Conservation (phyloP, 2,888 invertebrate genomes). For the Spisula subtruncata region DNA sequence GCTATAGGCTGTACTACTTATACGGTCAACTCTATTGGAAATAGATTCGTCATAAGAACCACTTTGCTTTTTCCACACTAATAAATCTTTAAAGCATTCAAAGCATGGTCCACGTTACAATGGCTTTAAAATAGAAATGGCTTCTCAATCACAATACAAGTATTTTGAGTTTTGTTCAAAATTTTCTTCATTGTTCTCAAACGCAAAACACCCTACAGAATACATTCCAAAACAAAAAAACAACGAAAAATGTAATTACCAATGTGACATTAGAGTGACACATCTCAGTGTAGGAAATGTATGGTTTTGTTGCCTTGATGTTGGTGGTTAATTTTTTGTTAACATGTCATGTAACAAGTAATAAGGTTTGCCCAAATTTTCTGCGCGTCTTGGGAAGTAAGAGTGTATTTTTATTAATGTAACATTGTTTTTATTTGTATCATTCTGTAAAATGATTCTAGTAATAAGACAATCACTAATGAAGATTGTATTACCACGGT, state of each 20-base stretch:
- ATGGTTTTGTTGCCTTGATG: not conserved
- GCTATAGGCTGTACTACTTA: no score
- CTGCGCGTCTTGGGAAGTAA: not conserved
- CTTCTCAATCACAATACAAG: not conserved
- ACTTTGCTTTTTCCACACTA: no score
- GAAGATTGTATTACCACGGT: not conserved
- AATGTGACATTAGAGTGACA: conserved; percentile 1
- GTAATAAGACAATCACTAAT: conserved; percentile 8
- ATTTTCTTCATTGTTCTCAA: not conserved
- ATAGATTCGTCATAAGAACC: no score
- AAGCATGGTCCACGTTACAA: no score
- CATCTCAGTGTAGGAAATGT: not conserved
- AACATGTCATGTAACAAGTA: conserved; percentile 8
- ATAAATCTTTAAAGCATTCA: no score
- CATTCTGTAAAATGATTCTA: not conserved
- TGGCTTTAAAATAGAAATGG: no score
- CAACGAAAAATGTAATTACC: conserved; percentile 13
- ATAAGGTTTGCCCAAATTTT: not conserved
- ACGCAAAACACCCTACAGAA: not conserved
- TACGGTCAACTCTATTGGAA: no score
- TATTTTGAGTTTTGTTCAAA: not conserved
- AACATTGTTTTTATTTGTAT: not conserved
- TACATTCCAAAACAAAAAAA: not conserved
- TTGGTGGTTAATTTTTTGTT: not conserved
- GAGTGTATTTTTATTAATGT: not conserved